Base-by-base conservation (phyloP, 2,113 vertebrate genomes). In the Pelvicachromis taeniatus region DNA sequence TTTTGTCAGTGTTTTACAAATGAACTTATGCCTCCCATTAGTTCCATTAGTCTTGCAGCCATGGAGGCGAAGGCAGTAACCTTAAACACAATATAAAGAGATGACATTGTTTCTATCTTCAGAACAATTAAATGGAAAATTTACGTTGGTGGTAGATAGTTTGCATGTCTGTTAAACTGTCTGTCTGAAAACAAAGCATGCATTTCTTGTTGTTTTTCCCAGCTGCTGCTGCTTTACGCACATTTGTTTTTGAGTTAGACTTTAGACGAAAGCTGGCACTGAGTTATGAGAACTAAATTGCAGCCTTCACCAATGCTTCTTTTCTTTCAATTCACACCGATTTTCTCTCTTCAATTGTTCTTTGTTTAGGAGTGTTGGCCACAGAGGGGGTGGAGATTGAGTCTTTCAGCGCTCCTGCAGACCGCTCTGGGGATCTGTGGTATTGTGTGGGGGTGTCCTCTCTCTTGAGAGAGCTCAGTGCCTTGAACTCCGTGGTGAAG, bases 361-460 rank as follows among this genome's bases (percentile, higher is more conserved):
- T 81, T 70, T 82, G 52, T 81, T 53, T 91, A 99, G 98, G 96
- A 40, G 91, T 97, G 26, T 93, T 99, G 92, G 95, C 94, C 81
- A 91, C 96, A 68, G 95, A 87, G 0, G 95, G 95, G 4, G 87
- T 95, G 31, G 96, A 96, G 91, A 95, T 99, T 33, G 93, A 97
- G 90, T 97, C 95, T 13, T 98, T 97, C 91, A 97, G 97, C 87
- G 95, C 95, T 87, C 97, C 98, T 0, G 23, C 85, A 78, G 87
- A 38, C 0, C 86, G 91, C 6, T 80, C 81, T 0, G 97, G 96
- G 42, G 96, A 97, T 54, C 94, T 95, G 91, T 99, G 98, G 98
- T 96, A 92, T 0, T 26, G 97, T 5, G 91, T 97, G 87, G 97
- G 97, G 61, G 33, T 99, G 53, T 97, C 97, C 0, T 95, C 95